phyloP scores from a whole-genome alignment of 37 sponge, comb jelly and placozoan genomes.

The Dysidea cf. avara region DNA sequence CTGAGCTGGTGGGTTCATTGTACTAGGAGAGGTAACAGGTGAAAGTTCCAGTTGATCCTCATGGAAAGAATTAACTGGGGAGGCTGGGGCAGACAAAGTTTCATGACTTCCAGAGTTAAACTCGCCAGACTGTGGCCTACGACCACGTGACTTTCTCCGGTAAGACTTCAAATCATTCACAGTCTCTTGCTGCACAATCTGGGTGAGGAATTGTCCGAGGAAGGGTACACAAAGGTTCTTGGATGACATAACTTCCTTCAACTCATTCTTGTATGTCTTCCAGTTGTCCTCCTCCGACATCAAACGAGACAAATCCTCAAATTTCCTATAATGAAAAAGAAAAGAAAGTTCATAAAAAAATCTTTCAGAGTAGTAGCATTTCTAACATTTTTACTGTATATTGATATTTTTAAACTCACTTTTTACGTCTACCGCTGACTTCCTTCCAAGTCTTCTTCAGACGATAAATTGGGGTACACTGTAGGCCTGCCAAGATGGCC shows the following conservation, averaged over 20 bases:
- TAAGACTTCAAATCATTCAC: too few species aligned
- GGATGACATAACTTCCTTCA: neutral
- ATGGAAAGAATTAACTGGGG: neutral
- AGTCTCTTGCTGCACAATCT: constrained; percentile 36
- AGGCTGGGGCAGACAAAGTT: neutral
- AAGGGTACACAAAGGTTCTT: constrained; percentile 57
- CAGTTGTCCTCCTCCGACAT: constrained; percentile 65
- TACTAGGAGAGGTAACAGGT: too few species aligned
- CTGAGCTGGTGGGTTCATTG: too few species aligned
- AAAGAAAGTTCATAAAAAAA: too few species aligned
- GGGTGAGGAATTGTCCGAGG: constrained; percentile 71
- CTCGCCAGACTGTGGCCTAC: neutral
- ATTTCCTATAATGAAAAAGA: constrained; percentile 46
- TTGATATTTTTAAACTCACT: constrained; percentile 5
- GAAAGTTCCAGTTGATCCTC: neutral
- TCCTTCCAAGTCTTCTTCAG: constrained; percentile 56
- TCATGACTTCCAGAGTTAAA: neutral
- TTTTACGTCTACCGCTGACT: constrained; percentile 50
- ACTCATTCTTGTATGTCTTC: constrained; percentile 28
- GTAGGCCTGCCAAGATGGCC: constrained; percentile 62
- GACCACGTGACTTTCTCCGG: neutral
- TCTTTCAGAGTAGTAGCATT: too few species aligned
- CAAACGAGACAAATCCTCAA: constrained; percentile 27
- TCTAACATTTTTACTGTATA: too few species aligned
- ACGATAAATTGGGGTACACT: constrained; percentile 54